phyloP scores from a whole-genome alignment of 2,888 invertebrate genomes.

The Lysandra bellargus region DNA sequence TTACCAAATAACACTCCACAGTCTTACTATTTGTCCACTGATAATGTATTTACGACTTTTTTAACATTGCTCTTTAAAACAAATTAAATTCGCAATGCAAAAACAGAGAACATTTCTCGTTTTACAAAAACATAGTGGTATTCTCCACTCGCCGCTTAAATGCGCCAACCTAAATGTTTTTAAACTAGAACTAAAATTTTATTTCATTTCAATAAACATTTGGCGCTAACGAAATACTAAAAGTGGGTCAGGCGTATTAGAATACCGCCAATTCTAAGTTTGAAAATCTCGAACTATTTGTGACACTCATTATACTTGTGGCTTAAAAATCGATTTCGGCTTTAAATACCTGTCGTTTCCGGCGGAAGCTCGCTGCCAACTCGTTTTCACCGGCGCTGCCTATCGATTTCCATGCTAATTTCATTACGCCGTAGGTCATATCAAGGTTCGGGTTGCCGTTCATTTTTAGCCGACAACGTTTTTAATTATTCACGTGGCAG shows the following conservation, averaged over 20 bases:
- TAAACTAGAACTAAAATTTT: neutral
- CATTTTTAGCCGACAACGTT: neutral
- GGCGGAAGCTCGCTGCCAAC: conserved; percentile 6
- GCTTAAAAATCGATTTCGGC: conserved; percentile 17
- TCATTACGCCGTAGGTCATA: conserved; percentile 23
- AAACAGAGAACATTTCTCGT: neutral
- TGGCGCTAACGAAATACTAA: neutral
- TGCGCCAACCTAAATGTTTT: neutral
- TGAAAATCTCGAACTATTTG: neutral
- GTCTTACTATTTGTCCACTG: too few relatives aligned
- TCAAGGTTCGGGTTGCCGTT: neutral
- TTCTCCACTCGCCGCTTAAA: neutral
- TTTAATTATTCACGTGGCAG: neutral
- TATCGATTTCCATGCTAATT: conserved; percentile 28
- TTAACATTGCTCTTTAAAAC: neutral
- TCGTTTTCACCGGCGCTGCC: conserved; percentile 10
- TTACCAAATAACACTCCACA: too few relatives aligned
- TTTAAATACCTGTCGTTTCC: neutral
- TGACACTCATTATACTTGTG: conserved; percentile 15
- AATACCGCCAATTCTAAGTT: neutral
- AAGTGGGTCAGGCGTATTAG: neutral
- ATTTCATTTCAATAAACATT: neutral
- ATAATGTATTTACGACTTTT: neutral
- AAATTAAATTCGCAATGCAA: neutral
- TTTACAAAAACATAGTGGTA: neutral